phyloP scores from a whole-genome alignment of 2,113 vertebrate genomes.

The Pedionomus torquatus region DNA sequence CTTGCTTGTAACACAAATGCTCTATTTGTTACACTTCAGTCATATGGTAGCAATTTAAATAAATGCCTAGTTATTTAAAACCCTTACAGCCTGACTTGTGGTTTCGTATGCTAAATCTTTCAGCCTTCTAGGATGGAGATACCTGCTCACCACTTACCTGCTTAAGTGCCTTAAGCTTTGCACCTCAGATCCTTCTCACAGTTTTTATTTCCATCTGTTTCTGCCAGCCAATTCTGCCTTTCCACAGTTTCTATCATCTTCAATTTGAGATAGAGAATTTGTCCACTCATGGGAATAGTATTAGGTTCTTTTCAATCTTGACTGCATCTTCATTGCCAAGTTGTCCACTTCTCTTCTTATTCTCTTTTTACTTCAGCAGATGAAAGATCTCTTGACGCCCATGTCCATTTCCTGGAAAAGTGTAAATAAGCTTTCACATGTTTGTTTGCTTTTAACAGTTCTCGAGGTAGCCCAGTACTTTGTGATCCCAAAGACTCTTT shows the following conservation, averaged over 20 bases:
- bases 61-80: not conserved
- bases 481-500: not conserved
- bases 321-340: not conserved
- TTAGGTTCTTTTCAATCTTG: not conserved
- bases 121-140: not conserved
- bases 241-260: fast-evolving
- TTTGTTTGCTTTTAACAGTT: not conserved
- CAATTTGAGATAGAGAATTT: not conserved
- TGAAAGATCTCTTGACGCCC: not conserved
- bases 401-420: not conserved
- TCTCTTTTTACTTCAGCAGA: not conserved
- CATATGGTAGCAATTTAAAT: not conserved
- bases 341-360: not conserved
- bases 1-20: not conserved
- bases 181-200: not conserved
- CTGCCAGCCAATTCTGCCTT: not conserved
- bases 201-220: not conserved
- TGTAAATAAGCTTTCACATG: not conserved
- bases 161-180: not conserved
- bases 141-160: not conserved
- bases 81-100: not conserved
- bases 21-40: not conserved
- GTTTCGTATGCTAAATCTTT: not conserved
- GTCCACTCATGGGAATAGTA: not conserved
- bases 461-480: not conserved